A percentile compares a stretch with the other conserved stretches of the same genome.
These are phyloP conservation scores for Sphyrna mokarran DNA, from an alignment of 2,113 vertebrate genomes.

Conservation along the genomic window DNA sequence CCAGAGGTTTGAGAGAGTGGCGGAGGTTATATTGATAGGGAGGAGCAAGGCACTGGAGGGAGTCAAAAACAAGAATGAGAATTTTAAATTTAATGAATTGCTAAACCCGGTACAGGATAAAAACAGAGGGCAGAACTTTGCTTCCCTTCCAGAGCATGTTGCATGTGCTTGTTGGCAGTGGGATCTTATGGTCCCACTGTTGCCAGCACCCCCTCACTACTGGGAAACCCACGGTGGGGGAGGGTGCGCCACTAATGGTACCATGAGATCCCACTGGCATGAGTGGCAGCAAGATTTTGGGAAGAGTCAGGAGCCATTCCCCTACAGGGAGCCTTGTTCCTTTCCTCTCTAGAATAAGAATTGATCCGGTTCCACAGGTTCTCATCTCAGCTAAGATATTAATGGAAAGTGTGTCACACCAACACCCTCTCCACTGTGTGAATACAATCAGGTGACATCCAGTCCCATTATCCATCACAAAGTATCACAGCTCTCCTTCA, in stretches of 20 bases:
- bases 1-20: no score
- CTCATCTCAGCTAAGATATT: neutral
- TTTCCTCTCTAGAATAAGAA: slow-evolving; percentile 30
- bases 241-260: no score
- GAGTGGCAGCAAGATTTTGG: no score
- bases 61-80: neutral
- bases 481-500: slow-evolving; percentile 33
- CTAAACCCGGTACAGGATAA: neutral
- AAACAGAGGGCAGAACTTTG: no score
- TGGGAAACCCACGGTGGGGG: no score
- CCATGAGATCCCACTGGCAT: no score
- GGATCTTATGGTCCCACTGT: no score
- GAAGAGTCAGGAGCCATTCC: neutral
- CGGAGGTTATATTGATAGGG: no score
- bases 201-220: no score
- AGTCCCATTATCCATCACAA: neutral
- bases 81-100: neutral
- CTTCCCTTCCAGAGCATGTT: no score
- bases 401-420: neutral
- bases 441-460: neutral
- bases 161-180: no score
- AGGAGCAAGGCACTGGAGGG: neutral
- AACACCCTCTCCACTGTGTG: no score
- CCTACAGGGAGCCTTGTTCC: slow-evolving; percentile 42
- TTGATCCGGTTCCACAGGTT: neutral